Evolutionary conservation across 2,797 vertebrate species (phyloP), one percentile per base, ranked within the genome.

Genomic region (Anguilla marmorata): DNA sequence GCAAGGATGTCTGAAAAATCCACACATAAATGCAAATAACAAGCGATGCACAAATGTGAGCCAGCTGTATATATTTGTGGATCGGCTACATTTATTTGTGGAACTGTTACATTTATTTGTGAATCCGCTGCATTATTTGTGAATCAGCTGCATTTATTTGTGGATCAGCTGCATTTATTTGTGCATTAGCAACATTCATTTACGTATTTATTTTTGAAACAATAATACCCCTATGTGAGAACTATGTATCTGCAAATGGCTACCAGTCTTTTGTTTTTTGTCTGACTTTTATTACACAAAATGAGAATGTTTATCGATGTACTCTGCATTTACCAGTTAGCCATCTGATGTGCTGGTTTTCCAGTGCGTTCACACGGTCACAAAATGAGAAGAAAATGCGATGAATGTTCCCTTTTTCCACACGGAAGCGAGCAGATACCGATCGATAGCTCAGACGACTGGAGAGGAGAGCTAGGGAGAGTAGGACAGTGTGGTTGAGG

Each of bases 371-470:
- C 92, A 96, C 63, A 0, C 93, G 91, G 50, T 95, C 92, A 50
- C 96, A 96, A 93, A 96, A 96, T 1, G 95, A 96, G 21, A 95
- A 96, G 91, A 96, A 96, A 91, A 96, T 95, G 88, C 95, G 89
- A 92, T 96, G 95, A 89, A 96, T 94, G 92, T 96, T 96, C 85
- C 96, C 96, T 80, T 96, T 96, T 90, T 96, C 95, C 92, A 96
- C 91, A 85, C 90, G 92, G 92, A 96, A 96, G 85, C 93, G 94
- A 4, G 91, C 92, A 48, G 96, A 96, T 84, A 96, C 93, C 0
- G 92, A 90, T 54, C 95, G 94, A 89, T 96, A 96, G 89, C 95
- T 96, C 91, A 95, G 87, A 0, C 93, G 94, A 86, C 94, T 93
- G 0, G 91, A 93, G 0, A 96, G 94, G 84, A 96, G 94, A 0